These are phyloP conservation scores for Spisula subtruncata DNA, from an alignment of 2,888 invertebrate genomes.

Conservation along the genomic window DNA sequence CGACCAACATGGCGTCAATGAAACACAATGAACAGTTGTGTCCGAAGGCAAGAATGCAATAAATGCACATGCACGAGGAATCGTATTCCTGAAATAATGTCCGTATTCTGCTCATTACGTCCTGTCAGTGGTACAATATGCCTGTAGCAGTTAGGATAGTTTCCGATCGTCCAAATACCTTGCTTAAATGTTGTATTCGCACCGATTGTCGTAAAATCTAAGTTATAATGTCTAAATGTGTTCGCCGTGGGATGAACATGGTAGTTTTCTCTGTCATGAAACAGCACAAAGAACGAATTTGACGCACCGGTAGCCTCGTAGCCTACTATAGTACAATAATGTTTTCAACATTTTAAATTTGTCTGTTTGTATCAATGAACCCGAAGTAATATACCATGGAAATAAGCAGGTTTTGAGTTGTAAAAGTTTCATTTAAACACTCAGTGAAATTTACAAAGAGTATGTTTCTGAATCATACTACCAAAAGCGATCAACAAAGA, in stretches of 20 bases:
- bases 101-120: not conserved
- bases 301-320: not conserved
- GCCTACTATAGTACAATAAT: not conserved
- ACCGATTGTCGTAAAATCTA: not conserved
- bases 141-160: conserved; percentile 4
- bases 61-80: not conserved
- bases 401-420: no score
- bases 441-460: no score
- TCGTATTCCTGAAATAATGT: not conserved
- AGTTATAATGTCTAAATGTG: not conserved
- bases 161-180: not conserved
- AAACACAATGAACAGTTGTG: not conserved
- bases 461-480: no score
- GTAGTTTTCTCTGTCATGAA: not conserved
- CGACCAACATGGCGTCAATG: not conserved
- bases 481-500: no score
- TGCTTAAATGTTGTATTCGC: not conserved
- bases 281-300: not conserved
- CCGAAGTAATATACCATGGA: no score
- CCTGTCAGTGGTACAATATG: not conserved
- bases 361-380: no score
- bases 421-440: no score
- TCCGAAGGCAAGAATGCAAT: not conserved
- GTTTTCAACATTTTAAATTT: conserved; percentile 13
- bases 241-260: not conserved